Evolutionary conservation across 2,888 invertebrate genomes (phyloP), one percentile per base, ranked within the genome.

Genomic region (Drosophila meridiana): DNA sequence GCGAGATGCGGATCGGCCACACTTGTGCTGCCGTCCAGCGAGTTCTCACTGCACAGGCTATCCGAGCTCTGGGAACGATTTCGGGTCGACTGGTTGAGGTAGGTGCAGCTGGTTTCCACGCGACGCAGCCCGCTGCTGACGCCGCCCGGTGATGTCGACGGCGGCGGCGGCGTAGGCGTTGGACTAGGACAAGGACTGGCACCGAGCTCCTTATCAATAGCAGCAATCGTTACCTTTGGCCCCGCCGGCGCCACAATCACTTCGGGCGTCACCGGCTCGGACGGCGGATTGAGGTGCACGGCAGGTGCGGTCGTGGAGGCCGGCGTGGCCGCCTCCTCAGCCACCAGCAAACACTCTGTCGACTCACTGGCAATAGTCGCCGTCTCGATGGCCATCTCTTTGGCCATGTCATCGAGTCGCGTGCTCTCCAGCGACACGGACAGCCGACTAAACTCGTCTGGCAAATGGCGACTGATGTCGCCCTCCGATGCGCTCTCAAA

Each of bases 31-130:
- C 93, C 92, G 67, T 93, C 93, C 30, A 93, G 80, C 5, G 93
- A 93, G 57, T 91, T 93, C 52, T 93, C 93, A 69, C 93, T 93
- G 57, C 92, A 93, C 50, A 93, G 75, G 67, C 93, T 93, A 42
- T 93, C 93, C 3, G 92, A 92, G 70, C 93, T 93, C 69, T 93
- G 92, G 32, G 93, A 93, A 20, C 92, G 92, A 81, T 92, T 89
- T 13, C 93, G 92, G 5, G 91, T 88, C 13, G 92, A 88, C 59
- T 91, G 92, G 61, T 92, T 92, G 30, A 92, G 88, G 66, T 85
- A 91, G 20, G 89, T 83, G 69, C 90, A 90, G 47, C 89, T 87
- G 45, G 93, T 90, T 60, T 92, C 92, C 13, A 91, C 90, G 55
- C 92, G 92, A 36, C 93, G 83, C 48, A 92, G 72, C 11, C 92